A percentile compares a stretch with the other conserved stretches of the same genome.
Conservation (phyloP, 2,113 vertebrate species). For the Ammospiza nelsoni region DNA sequence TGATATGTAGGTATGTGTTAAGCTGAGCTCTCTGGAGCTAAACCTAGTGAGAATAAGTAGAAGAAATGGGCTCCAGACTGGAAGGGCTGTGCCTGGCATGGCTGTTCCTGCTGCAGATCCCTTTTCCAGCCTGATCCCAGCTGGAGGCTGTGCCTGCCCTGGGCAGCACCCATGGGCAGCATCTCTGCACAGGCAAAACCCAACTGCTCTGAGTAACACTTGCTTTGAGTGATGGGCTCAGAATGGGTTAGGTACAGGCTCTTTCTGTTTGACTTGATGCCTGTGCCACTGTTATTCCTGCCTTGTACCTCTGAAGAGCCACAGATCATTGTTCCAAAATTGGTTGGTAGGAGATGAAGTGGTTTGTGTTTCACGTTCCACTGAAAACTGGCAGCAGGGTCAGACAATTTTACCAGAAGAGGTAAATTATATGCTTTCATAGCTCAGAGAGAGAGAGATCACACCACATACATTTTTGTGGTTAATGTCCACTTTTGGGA, state of each 20-base stretch:
- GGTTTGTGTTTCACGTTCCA: conserved; percentile 3
- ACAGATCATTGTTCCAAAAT: not conserved
- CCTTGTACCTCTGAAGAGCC: not conserved
- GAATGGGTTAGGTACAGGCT: not conserved
- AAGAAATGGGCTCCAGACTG: not conserved
- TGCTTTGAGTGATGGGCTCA: not conserved
- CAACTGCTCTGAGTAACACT: not conserved
- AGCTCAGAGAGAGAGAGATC: not conserved
- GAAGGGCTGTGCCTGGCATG: not conserved
- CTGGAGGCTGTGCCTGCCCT: not conserved
- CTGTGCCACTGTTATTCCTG: not conserved
- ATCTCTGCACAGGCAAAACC: not conserved
- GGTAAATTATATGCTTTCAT: conserved; percentile 12
- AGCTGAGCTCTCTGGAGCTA: not conserved
- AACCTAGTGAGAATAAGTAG: not conserved
- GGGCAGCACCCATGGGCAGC: not conserved
- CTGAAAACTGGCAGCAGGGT: conserved; percentile 10
- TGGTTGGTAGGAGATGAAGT: not conserved
- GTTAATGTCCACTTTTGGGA: conserved; percentile 57
- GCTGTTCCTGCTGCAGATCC: not conserved
- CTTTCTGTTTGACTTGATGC: not conserved
- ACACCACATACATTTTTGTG: conserved; percentile 13
- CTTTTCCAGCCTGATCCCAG: not conserved
- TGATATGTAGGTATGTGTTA: not conserved
- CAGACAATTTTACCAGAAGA: conserved; percentile 27